A percentile compares a stretch with the other conserved stretches of the same genome.
Evolutionary conservation across 2,113 vertebrate species (phyloP).

Genomic region (Choloepus hoffmanni): DNA sequence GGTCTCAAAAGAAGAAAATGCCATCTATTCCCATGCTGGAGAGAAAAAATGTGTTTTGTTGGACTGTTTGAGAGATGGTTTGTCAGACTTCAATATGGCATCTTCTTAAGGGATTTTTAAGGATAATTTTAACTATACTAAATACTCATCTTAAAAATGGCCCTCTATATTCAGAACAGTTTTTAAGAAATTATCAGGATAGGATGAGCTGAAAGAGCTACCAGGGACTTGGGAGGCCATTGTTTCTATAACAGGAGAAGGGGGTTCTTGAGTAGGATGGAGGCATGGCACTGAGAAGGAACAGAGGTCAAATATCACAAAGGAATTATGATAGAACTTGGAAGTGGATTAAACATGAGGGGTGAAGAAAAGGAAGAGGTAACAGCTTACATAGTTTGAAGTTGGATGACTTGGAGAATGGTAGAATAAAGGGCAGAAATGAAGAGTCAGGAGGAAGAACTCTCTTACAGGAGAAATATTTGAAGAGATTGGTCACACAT

Average conservation of each 20-base stretch:
- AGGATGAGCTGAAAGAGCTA: neutral
- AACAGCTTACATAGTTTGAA: neutral
- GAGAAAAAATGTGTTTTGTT: neutral
- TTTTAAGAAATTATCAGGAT: neutral
- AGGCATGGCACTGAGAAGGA: neutral
- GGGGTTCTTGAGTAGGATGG: neutral
- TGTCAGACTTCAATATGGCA: neutral
- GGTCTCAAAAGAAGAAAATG: neutral
- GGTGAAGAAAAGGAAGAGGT: neutral
- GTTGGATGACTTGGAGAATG: neutral
- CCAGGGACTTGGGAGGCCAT: neutral
- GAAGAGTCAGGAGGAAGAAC: neutral
- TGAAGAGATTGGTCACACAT: neutral
- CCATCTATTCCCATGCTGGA: neutral
- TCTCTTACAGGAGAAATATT: neutral
- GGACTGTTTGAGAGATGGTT: neutral
- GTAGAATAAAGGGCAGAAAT: too few relatives aligned
- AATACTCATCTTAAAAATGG: neutral
- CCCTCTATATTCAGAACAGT: neutral
- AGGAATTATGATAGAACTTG: neutral
- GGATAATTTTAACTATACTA: neutral
- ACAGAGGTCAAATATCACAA: neutral
- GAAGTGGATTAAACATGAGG: neutral
- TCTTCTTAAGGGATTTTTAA: neutral
- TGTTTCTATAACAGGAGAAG: neutral